Percentiles rank a stretch among this genome's conserved stretches.
Evolutionary conservation across 2,113 vertebrate species (phyloP).

Genomic region (Sula dactylatra): DNA sequence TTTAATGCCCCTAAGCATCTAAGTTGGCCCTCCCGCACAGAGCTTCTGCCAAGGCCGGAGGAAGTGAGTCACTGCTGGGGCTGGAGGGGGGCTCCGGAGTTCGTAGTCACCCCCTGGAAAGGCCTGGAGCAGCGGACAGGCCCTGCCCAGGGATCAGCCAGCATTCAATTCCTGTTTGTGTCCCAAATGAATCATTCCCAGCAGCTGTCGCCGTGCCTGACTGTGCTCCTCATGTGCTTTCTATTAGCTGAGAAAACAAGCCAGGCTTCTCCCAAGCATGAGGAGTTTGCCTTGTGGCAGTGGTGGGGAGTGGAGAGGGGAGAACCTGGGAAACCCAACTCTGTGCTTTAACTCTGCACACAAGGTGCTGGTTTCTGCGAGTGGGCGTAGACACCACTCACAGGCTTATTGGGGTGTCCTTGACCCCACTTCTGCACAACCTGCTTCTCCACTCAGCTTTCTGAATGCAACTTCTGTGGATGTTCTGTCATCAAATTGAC

Average conservation of each 20-base stretch:
- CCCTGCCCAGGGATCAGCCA: conserved; percentile 39
- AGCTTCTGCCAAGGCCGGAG: neutral
- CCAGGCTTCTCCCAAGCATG: neutral
- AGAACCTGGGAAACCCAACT: neutral
- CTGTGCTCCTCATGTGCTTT: conserved; percentile 47
- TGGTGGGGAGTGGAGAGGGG: neutral
- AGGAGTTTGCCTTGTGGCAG: neutral
- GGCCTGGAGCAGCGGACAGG: conserved; percentile 21
- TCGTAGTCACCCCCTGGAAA: neutral
- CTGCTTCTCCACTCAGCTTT: neutral
- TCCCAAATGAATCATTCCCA: conserved; percentile 51
- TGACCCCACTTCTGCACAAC: neutral
- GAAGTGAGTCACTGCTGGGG: conserved; percentile 16
- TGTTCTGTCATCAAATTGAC: neutral
- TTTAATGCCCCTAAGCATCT: neutral
- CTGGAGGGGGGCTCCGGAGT: neutral
- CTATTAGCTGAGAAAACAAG: conserved; percentile 47
- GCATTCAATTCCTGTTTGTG: conserved; percentile 8
- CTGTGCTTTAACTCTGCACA: neutral
- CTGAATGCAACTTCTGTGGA: neutral
- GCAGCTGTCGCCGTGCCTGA: neutral
- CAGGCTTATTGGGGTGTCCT: neutral
- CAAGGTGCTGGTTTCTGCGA: neutral
- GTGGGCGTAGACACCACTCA: neutral
- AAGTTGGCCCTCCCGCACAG: neutral